Base-by-base conservation (phyloP, 2,113 vertebrate genomes). In the Pongo pygmaeus region DNA sequence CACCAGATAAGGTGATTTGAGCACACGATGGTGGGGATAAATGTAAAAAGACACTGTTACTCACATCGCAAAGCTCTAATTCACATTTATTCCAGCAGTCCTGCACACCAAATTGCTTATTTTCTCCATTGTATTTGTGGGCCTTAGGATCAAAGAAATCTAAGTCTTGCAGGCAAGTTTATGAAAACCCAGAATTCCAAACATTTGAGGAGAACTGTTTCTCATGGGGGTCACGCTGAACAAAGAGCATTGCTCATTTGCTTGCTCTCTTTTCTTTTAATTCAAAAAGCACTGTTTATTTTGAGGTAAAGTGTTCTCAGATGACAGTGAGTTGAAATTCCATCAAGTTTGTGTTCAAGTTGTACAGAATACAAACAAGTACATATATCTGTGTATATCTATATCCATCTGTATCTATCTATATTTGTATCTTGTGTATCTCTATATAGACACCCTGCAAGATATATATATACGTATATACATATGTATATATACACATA, bases 81-180 rank as follows among this genome's bases (percentile, higher is more conserved):
- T 97, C 92, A 96, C 80, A 90, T 94, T 97, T 93, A 95, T 84
- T 75, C 84, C 86, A 95, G 81, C 50, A 93, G 81, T 88, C 18
- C 13, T 46, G 5, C 7, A 17, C 13, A 93, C n/a, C 59, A 91
- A 93, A 97, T 90, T 92, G 92, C 84, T 97, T 96, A 92, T 96
- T 96, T 97, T 91, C 84, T 96, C 46, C 79, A 20, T 92, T 93
- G 85, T 78, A 86, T 94, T 50, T 0, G 2, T 84, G 35, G n/a
- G 46, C 38, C 46, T 92, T 93, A 59, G 85, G 80, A 97, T 96
- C 80, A 92, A 97, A 96, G 79, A 88, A 90, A 91, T 86, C 32
- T 89, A 80, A 86, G 30, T 87, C 61, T 88, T 64, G 11, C 27
- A 61, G 72, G 67, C 38, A 95, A 89, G 40, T 93, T 96, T 94